phyloP scores from a whole-genome alignment of 2,888 invertebrate genomes.

The Zygaena filipendulae region DNA sequence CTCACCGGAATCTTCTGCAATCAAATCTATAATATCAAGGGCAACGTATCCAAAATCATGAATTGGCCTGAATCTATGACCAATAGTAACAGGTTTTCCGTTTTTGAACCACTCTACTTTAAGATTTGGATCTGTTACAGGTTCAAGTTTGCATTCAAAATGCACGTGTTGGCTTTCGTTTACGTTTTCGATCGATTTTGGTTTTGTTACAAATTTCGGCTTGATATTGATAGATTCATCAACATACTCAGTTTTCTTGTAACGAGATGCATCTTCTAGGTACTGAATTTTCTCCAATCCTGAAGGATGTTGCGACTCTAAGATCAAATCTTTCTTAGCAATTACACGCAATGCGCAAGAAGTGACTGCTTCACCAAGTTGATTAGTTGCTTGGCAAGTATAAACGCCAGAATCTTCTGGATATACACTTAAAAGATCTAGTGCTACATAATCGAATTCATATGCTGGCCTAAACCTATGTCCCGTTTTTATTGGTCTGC shows the following conservation, averaged over 20 bases:
- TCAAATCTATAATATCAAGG: constrained; percentile 94
- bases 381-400: constrained; percentile 94
- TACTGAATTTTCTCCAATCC: constrained; percentile 93
- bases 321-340: constrained; percentile 86
- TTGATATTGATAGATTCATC: constrained; percentile 86
- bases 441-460: constrained; percentile 96
- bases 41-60: constrained; percentile 99
- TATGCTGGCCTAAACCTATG: constrained; percentile 95
- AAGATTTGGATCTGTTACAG: constrained; percentile 95
- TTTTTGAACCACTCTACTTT: constrained; percentile 98
- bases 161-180: constrained; percentile 93
- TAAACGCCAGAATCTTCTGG: constrained; percentile 98
- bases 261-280: constrained; percentile 87
- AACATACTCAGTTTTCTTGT: constrained; percentile 82
- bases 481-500: constrained; percentile 90
- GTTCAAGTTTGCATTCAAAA: constrained; percentile 97
- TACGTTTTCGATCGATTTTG: constrained; percentile 87
- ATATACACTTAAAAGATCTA: constrained; percentile 95
- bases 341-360: constrained; percentile 90
- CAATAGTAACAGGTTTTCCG: constrained; percentile 92
- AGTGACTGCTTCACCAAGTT: constrained; percentile 93
- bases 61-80: constrained; percentile 94
- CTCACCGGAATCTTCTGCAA: constrained; percentile 94
- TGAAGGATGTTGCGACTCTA: constrained; percentile 91
- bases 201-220: constrained; percentile 87